These are phyloP conservation scores for Onthophagus taurus DNA, from an alignment of 1,140 invertebrate species.

Conservation along the genomic window DNA sequence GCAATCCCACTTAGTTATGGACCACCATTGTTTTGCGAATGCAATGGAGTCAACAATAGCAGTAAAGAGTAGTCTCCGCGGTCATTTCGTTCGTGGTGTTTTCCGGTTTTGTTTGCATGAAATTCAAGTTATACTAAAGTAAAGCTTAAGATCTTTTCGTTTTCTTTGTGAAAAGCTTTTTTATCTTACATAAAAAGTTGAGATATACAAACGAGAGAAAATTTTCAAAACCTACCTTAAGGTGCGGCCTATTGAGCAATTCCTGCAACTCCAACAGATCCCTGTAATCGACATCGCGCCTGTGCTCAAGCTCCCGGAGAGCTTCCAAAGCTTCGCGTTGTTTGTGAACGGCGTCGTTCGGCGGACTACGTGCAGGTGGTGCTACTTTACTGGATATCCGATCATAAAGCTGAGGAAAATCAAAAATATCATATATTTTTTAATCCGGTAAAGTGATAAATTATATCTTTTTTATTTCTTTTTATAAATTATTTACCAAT, in stretches of 20 bases:
- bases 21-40: too few relatives aligned
- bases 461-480: not conserved
- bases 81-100: too few relatives aligned
- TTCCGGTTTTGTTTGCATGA: too few relatives aligned
- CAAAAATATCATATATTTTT: not conserved
- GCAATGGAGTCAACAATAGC: too few relatives aligned
- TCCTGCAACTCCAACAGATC: conserved; percentile 70
- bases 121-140: too few relatives aligned
- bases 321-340: conserved; percentile 66
- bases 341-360: conserved; percentile 68
- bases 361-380: conserved; percentile 61
- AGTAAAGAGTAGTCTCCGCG: too few relatives aligned
- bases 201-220: too few relatives aligned
- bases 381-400: conserved; percentile 69
- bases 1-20: too few relatives aligned
- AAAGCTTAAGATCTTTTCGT: too few relatives aligned
- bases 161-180: too few relatives aligned
- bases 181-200: too few relatives aligned
- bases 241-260: conserved; percentile 69
- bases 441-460: not conserved
- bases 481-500: conserved; percentile 10
- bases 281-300: conserved; percentile 38
- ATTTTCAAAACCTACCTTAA: conserved; percentile 63
- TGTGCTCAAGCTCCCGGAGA: conserved; percentile 47
- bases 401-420: conserved; percentile 81